Conservation (phyloP, 2,888 invertebrate species). For the Chironomus tentans region DNA sequence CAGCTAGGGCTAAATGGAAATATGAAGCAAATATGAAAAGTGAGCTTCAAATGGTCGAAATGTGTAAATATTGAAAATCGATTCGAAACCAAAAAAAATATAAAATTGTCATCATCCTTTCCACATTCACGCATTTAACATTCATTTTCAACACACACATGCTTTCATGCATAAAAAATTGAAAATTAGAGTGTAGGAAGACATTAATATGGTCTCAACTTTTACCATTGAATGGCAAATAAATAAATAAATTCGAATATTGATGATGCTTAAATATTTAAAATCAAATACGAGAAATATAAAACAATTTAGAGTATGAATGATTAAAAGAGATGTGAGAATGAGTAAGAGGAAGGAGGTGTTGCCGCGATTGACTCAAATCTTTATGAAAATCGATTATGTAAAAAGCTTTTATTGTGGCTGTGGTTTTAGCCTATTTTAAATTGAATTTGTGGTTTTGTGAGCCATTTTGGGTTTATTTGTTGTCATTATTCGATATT, state of each 20-base stretch:
- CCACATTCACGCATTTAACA: not conserved
- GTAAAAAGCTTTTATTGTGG: not conserved
- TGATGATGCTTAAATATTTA: not conserved
- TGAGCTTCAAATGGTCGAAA: not conserved
- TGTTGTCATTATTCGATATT: no score
- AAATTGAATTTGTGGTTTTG: no score
- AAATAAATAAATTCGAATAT: not conserved
- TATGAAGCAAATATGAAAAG: no score
- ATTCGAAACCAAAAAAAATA: not conserved
- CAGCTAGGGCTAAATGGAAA: no score
- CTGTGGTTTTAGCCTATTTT: no score
- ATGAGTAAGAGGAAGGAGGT: not conserved
- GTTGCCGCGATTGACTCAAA: not conserved
- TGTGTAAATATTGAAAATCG: not conserved
- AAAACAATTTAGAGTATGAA: not conserved
- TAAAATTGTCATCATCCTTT: no score
- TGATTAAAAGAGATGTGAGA: not conserved
- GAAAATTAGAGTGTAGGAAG: not conserved
- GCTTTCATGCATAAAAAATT: no score
- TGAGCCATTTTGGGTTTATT: no score
- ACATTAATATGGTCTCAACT: not conserved
- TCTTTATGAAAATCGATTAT: not conserved
- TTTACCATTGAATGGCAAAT: no score
- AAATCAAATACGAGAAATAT: not conserved
- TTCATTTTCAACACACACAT: no score